A percentile compares a stretch with the other conserved stretches of the same genome.
Conservation (phyloP, 2,113 vertebrate genomes). For the Scolopax mira region DNA sequence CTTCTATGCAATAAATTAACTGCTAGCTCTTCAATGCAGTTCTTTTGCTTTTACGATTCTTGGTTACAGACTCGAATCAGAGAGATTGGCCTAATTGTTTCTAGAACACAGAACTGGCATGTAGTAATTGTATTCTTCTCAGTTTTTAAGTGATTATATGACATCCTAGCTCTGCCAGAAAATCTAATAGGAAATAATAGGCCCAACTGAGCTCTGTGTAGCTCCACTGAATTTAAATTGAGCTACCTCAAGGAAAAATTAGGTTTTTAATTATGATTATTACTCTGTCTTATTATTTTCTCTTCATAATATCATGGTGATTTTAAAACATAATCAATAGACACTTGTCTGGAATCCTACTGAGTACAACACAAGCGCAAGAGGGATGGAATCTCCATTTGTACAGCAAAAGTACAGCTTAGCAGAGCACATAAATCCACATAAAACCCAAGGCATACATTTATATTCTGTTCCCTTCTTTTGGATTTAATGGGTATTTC, state of each 20-base stretch:
- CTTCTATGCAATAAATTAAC: neutral
- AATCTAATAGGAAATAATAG: conserved; percentile 4
- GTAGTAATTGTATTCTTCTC: neutral
- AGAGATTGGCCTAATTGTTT: neutral
- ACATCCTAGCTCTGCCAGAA: neutral
- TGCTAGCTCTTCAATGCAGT: neutral
- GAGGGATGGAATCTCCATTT: neutral
- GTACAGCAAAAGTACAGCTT: neutral
- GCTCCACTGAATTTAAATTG: neutral
- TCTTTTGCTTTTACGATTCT: neutral
- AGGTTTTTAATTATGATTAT: conserved; percentile 8
- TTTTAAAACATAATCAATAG: conserved; percentile 16
- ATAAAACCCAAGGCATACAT: neutral
- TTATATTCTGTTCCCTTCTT: neutral
- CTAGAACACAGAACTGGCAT: neutral
- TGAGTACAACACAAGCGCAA: neutral
- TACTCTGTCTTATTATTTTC: neutral
- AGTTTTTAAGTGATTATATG: neutral
- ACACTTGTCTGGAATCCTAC: neutral
- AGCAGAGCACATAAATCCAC: neutral
- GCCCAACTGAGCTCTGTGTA: neutral
- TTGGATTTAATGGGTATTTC: neutral
- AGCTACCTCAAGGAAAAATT: neutral
- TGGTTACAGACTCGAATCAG: neutral
- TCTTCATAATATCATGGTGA: neutral